Base-by-base conservation (phyloP, 2,797 vertebrate species). In the Thunnus albacares region DNA sequence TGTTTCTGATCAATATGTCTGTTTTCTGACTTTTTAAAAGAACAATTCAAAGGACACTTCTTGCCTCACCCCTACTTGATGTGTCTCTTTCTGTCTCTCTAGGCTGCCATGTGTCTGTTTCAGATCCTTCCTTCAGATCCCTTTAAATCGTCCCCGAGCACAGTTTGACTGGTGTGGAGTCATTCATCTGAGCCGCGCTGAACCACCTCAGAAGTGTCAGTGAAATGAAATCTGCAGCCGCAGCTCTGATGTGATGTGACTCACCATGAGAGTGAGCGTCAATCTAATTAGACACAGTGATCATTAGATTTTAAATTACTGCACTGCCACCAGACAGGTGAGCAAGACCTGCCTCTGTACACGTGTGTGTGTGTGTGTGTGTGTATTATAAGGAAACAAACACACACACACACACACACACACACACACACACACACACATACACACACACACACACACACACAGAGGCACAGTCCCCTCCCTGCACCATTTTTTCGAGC, bases 401-500 rank as follows among this genome's bases (percentile, higher is more conserved):
- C 66, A 71, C n/a, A 28, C 59, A 24, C 41, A 55, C 10, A 77
- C 57, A 83, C 45, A 43, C 17, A 57, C 15, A 52, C 52, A n/a
- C n/a, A 68, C 66, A 71, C n/a, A 28, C 59, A 24, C 41, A 55
- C 10, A 77, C 57, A 83, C 45, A 43, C 17, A 58, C 15, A 52
- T 35, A 24, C 24, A 24, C 24, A 24, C 24, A 24, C 24, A 24
- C 24, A 24, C 24, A 24, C 24, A 24, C 24, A 24, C 24, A 77
- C 57, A 83, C 45, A 43, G 22, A 66, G 26, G 17, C 75, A 62
- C 51, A 60, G 59, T 72, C 43, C 13, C 28, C 65, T 73, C 80
- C 30, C 77, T 88, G 82, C 90, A 76, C 70, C 82, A 86, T 79
- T 85, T 75, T 74, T 73, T 63, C 0, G 2, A 84, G 83, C 86